Base-by-base conservation (phyloP, 2,888 invertebrate species). In the Hypercompe scribonia region DNA sequence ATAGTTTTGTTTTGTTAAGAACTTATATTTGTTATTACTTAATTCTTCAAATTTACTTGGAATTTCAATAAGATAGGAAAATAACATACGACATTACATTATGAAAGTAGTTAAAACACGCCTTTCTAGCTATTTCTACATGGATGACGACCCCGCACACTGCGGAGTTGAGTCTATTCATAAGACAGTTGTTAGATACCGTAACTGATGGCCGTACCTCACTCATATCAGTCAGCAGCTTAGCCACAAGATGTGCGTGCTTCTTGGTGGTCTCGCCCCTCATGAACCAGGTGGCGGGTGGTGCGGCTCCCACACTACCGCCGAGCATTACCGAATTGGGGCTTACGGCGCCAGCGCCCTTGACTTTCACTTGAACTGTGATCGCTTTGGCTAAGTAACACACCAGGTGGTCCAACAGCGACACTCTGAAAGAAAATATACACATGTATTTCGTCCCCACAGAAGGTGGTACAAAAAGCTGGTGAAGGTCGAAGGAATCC, bases 341-440 rank as follows among this genome's bases (percentile, higher is more conserved):
- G 4, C 86, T 89, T 8, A 92, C 88, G 0, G 93, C 91, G 5
- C 90, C 88, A 0, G 85, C 79, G 1, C 95, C 95, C 75, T 95
- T 95, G 70, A 94, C 96, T 93, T 99, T 99, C 33, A 99, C 97
- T 93, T 99, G 99, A 3, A 99, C 97, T 4, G 98, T 98, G 76
- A 99, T 94, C 1, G 99, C 97, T 93, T 99, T 99, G 54, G 98
- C 98, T 77, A 99, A 97, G 81, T 99, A 98, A 78, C 98, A 97
- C 74, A 99, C 95, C 86, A 99, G 97, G 73, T 99, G 98, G 88
- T 99, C 99, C 73, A 99, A 93, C 74, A 99, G 97, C 3, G 98
- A 98, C 58, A 97, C 93, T 66, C 97, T 97, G 80, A n/a, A 77
- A 73, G 31, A n/a, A 58, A 0, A 58, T 31, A 54, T 54, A n/a